Evolutionary conservation across 2,797 vertebrate genomes (phyloP).

Genomic region (Caiman crocodilus): DNA sequence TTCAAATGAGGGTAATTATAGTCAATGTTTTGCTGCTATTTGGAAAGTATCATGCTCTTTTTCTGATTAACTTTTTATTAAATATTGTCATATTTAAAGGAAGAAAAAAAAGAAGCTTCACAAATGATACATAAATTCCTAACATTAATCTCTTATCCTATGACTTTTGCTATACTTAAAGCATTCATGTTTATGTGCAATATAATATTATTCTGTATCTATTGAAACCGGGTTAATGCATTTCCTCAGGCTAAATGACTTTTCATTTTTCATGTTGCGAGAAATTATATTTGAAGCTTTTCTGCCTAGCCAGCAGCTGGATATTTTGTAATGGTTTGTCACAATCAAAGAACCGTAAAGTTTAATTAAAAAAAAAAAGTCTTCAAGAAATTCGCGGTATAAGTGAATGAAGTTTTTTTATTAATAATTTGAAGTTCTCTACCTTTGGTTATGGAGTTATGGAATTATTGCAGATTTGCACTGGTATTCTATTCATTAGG

Average conservation of each 20-base stretch:
- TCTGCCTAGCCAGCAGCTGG: neutral
- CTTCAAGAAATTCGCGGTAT: neutral
- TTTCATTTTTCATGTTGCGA: slow-evolving; percentile 16
- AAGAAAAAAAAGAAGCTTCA: neutral
- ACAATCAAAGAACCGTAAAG: neutral
- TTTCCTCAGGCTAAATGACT: neutral
- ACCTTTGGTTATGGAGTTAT: neutral
- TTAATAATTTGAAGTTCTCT: neutral
- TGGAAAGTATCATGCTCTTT: neutral
- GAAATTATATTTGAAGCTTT: slow-evolving; percentile 4
- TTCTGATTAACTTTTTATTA: neutral
- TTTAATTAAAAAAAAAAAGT: neutral
- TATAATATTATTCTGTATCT: neutral
- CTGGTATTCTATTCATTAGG: neutral
- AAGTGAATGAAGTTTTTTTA: neutral
- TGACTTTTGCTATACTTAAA: neutral
- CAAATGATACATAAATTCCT: neutral
- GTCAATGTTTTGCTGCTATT: neutral
- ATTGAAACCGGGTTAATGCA: neutral
- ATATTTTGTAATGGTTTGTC: neutral
- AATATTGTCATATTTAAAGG: neutral
- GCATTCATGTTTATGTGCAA: neutral
- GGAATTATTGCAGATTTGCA: slow-evolving; percentile 16
- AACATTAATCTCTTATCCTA: neutral
- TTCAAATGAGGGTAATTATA: slow-evolving; percentile 7